Conservation (phyloP, 1,140 invertebrate genomes). For the Trachymyrmex septentrionalis region DNA sequence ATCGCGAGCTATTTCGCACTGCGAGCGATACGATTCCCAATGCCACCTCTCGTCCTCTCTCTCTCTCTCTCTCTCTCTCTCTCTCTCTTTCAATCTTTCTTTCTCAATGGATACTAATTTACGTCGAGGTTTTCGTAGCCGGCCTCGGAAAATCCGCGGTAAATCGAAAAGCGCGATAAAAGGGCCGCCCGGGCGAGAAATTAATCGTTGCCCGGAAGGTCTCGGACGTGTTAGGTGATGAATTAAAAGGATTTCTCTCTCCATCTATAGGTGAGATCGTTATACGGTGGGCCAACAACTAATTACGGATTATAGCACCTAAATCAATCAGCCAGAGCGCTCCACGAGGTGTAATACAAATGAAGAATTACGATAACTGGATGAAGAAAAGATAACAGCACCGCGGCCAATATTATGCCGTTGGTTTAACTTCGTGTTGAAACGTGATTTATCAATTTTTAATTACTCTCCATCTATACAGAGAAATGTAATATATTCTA, state of each 20-base stretch:
- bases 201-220: conserved; percentile 71
- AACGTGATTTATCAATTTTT: not conserved
- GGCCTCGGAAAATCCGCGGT: conserved; percentile 39
- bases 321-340: not conserved
- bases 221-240: conserved; percentile 41
- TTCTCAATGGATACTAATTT: conserved; percentile 33
- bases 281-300: conserved; percentile 20
- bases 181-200: conserved; percentile 63
- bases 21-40: conserved; percentile 6
- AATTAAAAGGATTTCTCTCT: conserved; percentile 40
- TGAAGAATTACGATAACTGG: conserved; percentile 6
- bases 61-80: conserved; percentile 11
- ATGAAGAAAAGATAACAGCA: not conserved
- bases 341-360: conserved; percentile 1
- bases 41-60: not conserved
- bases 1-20: conserved; percentile 18
- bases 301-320: conserved; percentile 34
- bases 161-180: conserved; percentile 66
- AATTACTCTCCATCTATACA: not conserved
- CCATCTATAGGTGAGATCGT: not conserved
- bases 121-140: conserved; percentile 21
- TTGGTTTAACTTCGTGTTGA: not conserved
- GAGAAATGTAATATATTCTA: not conserved
- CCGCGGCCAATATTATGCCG: not conserved
- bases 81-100: not conserved